phyloP scores from a whole-genome alignment of 1,140 invertebrate species.

The Trachymyrmex cornetzi region DNA sequence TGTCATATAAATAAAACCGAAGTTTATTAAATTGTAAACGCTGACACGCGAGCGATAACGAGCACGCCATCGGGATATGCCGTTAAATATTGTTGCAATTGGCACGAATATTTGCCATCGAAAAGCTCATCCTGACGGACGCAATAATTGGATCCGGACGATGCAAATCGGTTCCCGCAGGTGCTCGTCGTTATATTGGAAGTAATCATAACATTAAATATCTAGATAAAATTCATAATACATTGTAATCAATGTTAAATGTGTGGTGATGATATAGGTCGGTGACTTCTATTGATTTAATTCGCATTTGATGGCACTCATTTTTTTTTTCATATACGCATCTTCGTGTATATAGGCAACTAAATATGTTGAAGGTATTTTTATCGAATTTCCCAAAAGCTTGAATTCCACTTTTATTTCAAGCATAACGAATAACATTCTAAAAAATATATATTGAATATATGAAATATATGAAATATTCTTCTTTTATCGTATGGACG shows the following conservation, averaged over 20 bases:
- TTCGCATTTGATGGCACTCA: neutral
- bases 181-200: conserved; percentile 14
- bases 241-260: conserved; percentile 35
- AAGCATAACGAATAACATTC: neutral
- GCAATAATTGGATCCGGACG: conserved; percentile 59
- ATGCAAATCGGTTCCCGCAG: conserved; percentile 46
- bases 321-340: neutral
- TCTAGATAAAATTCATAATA: conserved; percentile 18
- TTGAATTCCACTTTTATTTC: neutral
- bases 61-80: conserved; percentile 52
- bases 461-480: neutral
- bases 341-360: neutral
- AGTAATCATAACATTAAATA: conserved; percentile 55
- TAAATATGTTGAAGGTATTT: conserved; percentile 15
- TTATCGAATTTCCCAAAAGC: neutral
- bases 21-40: conserved; percentile 63
- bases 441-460: neutral
- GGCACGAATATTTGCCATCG: conserved; percentile 60
- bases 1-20: conserved; percentile 55
- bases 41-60: conserved; percentile 55
- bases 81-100: conserved; percentile 64
- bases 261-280: neutral
- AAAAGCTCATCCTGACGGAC: conserved; percentile 52
- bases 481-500: neutral
- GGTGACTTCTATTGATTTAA: neutral